Conservation (phyloP, 2,797 vertebrate species). For the Heliangelus exortis region DNA sequence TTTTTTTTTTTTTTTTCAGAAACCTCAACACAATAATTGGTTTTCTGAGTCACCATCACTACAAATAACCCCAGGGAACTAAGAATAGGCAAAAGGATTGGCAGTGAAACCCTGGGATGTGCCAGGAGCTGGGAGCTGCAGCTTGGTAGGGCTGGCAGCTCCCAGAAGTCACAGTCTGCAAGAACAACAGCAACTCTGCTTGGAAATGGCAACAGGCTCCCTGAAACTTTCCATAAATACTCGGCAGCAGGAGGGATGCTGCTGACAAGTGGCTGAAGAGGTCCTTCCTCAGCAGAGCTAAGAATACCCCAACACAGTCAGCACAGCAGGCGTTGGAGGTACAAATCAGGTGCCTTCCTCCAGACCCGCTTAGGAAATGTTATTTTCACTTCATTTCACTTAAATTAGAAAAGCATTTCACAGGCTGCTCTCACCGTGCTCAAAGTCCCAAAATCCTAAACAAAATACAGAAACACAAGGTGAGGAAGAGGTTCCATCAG, state of each 20-base stretch:
- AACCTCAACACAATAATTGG: not conserved
- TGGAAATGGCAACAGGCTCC: conserved; percentile 13
- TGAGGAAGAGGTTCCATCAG: not conserved
- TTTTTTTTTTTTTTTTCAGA: not conserved
- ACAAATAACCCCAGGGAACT: conserved; percentile 40
- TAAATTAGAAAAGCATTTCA: not conserved
- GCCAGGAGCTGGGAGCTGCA: not conserved
- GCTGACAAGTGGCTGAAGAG: not conserved
- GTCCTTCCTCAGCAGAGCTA: not conserved
- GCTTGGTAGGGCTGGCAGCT: not conserved
- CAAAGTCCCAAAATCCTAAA: not conserved
- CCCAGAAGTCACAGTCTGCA: not conserved
- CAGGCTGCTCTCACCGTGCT: not conserved
- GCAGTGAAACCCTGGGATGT: not conserved
- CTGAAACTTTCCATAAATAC: conserved; percentile 28
- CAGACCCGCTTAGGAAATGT: not conserved
- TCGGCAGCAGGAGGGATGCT: not conserved
- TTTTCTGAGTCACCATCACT: conserved; percentile 35
- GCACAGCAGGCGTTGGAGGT: not conserved
- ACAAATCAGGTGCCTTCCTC: conserved; percentile 13
- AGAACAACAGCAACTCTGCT: not conserved
- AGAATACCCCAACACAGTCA: not conserved
- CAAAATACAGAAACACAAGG: not conserved
- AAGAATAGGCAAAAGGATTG: conserved; percentile 5
- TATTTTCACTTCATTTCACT: conserved; percentile 24